phyloP scores from a whole-genome alignment of 1,140 invertebrate species.

The Orussus abietinus region DNA sequence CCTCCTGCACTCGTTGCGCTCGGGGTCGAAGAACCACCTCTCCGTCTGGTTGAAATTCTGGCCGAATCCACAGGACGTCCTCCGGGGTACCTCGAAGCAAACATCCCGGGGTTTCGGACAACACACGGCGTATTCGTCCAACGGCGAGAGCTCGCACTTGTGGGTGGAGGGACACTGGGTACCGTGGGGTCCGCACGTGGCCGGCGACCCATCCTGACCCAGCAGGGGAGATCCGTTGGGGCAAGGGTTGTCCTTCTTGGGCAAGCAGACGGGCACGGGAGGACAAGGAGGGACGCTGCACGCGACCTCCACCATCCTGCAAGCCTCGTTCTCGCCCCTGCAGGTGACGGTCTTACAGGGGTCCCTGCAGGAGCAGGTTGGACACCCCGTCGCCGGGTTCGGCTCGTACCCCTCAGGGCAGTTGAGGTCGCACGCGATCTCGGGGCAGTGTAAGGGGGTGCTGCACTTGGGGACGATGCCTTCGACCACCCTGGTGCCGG shows the following conservation, averaged over 20 bases:
- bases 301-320: slow-evolving; percentile 57
- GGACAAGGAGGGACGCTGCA: slow-evolving; percentile 64
- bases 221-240: slow-evolving; percentile 63
- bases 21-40: slow-evolving; percentile 73
- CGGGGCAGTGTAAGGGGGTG: slow-evolving; percentile 59
- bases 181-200: slow-evolving; percentile 70
- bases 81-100: slow-evolving; percentile 66
- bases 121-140: slow-evolving; percentile 75
- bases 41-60: slow-evolving; percentile 52
- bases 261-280: slow-evolving; percentile 73
- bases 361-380: slow-evolving; percentile 71
- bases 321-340: slow-evolving; percentile 66
- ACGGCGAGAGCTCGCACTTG: slow-evolving; percentile 76
- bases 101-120: slow-evolving; percentile 82
- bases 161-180: slow-evolving; percentile 76
- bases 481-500: slow-evolving; percentile 54
- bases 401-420: slow-evolving; percentile 69
- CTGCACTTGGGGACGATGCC: slow-evolving; percentile 38
- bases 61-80: slow-evolving; percentile 28
- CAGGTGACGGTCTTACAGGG: slow-evolving; percentile 72
- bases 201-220: slow-evolving; percentile 53
- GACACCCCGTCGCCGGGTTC: slow-evolving; percentile 65
- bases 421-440: slow-evolving; percentile 58
- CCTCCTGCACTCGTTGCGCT: slow-evolving; percentile 67
- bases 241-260: slow-evolving; percentile 71